These are phyloP conservation scores for Sparidentex hasta DNA, from an alignment of 2,797 vertebrate species.

Conservation along the genomic window DNA sequence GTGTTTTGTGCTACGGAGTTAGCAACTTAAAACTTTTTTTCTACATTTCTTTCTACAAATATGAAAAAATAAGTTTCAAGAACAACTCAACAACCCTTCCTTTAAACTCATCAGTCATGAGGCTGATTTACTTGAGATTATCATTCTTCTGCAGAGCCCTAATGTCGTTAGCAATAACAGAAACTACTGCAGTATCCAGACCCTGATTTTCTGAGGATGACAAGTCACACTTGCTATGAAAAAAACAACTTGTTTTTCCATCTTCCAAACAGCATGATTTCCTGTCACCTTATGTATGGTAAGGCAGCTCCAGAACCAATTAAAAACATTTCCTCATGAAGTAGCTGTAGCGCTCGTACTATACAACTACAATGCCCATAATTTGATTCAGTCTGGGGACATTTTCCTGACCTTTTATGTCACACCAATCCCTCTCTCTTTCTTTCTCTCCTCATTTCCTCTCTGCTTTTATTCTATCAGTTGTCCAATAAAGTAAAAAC, in stretches of 20 bases:
- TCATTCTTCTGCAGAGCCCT: neutral
- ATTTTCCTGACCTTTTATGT: slow-evolving; percentile 2
- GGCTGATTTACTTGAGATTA: neutral
- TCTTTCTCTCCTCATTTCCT: neutral
- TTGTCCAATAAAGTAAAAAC: slow-evolving; percentile 3
- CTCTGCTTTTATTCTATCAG: neutral
- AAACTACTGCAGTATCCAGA: neutral
- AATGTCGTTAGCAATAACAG: neutral
- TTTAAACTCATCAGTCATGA: too few relatives aligned
- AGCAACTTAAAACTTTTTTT: too few relatives aligned
- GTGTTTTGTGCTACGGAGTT: too few relatives aligned
- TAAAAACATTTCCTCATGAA: neutral
- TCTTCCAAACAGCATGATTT: neutral
- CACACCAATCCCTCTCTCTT: neutral
- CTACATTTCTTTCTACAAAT: too few relatives aligned
- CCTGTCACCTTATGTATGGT: neutral
- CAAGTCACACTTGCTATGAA: too few relatives aligned
- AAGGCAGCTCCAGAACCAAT: neutral
- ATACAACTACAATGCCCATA: neutral
- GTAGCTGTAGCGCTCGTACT: neutral
- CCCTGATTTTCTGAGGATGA: neutral
- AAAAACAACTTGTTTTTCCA: neutral
- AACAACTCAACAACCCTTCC: too few relatives aligned
- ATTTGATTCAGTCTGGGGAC: neutral
- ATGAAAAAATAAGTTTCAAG: too few relatives aligned